Base-by-base conservation (phyloP, 2,797 vertebrate species). In the Anguilla pacifica region DNA sequence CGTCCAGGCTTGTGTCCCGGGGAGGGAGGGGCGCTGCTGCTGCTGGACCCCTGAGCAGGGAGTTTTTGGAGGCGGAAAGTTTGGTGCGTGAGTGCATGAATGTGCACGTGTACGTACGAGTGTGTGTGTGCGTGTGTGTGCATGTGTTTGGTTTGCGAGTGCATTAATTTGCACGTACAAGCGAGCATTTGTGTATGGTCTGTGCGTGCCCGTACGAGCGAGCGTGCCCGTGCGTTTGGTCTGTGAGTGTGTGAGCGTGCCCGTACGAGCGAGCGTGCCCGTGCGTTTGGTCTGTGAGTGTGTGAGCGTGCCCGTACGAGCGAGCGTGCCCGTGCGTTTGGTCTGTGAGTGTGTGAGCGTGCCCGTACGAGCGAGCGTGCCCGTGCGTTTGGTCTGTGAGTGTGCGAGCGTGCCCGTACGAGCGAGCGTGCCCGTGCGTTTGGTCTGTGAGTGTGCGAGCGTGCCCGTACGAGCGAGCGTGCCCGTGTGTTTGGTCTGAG, bases 21-120 rank as follows among this genome's bases (percentile, higher is more conserved):
- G 22, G 4, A 2, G 25, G 22, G 4, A 28, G 31, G 70, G 70
- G 4, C 2, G 55, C 15, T 22, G 19, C 7, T 31, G 70, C 70
- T 31, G 70, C 10, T 31, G 7, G 7, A 35, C 70, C 31, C 70
- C 35, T 31, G 31, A 74, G 28, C 28, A 13, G 28, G 9, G 70
- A 35, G 35, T 35, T 35, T 35, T 13, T 70, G 67, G 25, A 2
- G 7, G 25, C 28, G 28, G 7, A 9, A 31, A 31, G 70, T 9
- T 28, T 5, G 22, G 13, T 46, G 72, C 15, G 11, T 81, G 77
- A 7, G 17, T 43, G 57, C 22, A 35, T 1, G 49, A 43, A 90
- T 91, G 86, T 92, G 99, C 98, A 98, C 98, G 95, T 51, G 49
- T 0, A 15, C 35, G 70, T 59, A 19, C 2, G 57, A 1, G 25